These are phyloP conservation scores for Dromaius novaehollandiae DNA, from an alignment of 2,113 vertebrate genomes.

Conservation along the genomic window DNA sequence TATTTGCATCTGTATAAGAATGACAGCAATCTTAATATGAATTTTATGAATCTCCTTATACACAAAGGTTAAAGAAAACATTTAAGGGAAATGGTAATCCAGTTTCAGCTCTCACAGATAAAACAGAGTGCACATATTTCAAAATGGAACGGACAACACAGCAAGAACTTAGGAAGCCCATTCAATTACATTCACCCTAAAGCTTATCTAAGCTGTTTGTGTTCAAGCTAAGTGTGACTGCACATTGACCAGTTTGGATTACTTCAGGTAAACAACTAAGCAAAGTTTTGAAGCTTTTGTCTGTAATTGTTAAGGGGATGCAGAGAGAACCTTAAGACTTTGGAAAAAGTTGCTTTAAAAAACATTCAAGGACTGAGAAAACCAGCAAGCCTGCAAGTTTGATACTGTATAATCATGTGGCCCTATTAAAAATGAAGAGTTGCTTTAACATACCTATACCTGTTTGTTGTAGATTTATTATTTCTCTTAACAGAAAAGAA, in stretches of 20 bases:
- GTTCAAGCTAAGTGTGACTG: not conserved
- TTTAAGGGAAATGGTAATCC: not conserved
- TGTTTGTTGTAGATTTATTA: not conserved
- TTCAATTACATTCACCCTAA: not conserved
- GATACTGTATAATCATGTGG: not conserved
- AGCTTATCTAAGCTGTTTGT: not conserved
- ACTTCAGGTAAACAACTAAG: not conserved
- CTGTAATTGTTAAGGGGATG: not conserved
- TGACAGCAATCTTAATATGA: not conserved
- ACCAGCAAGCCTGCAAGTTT: not conserved
- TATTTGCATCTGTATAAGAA: not conserved
- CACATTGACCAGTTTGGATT: not conserved
- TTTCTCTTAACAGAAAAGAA: not conserved
- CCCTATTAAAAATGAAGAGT: not conserved
- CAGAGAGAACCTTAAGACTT: not conserved
- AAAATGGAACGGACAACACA: not conserved
- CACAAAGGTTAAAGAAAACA: not conserved
- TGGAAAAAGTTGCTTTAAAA: not conserved
- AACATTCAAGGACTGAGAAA: not conserved
- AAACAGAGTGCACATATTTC: not conserved
- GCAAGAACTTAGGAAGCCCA: not conserved
- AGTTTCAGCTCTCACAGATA: not conserved
- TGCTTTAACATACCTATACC: not conserved
- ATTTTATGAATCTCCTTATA: not conserved
- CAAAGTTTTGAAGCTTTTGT: not conserved